These are phyloP conservation scores for Lophius americanus DNA, from an alignment of 2,797 vertebrate genomes.

Conservation along the genomic window DNA sequence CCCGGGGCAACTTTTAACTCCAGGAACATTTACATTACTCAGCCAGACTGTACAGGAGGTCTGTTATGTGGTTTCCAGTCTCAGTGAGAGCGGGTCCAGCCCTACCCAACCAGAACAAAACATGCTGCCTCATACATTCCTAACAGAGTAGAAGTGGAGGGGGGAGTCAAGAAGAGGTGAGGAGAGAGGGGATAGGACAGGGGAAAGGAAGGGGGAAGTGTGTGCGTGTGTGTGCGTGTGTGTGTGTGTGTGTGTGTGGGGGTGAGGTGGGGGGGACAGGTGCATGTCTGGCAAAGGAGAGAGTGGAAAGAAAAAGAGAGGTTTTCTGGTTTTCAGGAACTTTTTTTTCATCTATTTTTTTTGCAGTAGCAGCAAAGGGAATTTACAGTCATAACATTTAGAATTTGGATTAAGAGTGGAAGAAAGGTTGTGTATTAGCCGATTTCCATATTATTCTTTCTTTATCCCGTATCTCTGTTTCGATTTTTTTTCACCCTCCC, in stretches of 20 bases:
- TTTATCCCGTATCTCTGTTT: too few species aligned
- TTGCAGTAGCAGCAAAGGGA: conserved; percentile 24
- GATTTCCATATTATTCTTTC: too few species aligned
- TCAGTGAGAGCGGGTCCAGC: conserved; percentile 34
- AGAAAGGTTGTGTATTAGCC: neutral
- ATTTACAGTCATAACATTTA: conserved; percentile 12
- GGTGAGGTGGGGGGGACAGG: conserved; percentile 51
- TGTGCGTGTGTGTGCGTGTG: conserved; percentile 66
- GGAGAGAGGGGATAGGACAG: neutral
- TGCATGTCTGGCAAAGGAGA: conserved; percentile 54
- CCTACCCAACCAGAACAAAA: conserved; percentile 57
- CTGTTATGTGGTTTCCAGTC: conserved; percentile 64
- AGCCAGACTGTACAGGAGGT: conserved; percentile 52
- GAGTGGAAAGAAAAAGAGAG: conserved; percentile 33
- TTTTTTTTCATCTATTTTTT: conserved; percentile 12
- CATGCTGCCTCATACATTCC: conserved; percentile 77
- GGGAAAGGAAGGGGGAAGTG: neutral
- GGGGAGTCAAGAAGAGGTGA: neutral
- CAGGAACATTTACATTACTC: conserved; percentile 23
- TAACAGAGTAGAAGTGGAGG: conserved; percentile 31
- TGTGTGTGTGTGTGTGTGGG: too few species aligned
- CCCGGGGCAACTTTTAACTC: conserved; percentile 32
- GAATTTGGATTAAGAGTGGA: conserved; percentile 15
- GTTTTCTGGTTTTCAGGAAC: neutral
- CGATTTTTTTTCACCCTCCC: too few species aligned